Percentiles rank a stretch among this genome's conserved stretches.
Conservation (phyloP, 2,113 vertebrate species). For the Phrynosoma platyrhinos region DNA sequence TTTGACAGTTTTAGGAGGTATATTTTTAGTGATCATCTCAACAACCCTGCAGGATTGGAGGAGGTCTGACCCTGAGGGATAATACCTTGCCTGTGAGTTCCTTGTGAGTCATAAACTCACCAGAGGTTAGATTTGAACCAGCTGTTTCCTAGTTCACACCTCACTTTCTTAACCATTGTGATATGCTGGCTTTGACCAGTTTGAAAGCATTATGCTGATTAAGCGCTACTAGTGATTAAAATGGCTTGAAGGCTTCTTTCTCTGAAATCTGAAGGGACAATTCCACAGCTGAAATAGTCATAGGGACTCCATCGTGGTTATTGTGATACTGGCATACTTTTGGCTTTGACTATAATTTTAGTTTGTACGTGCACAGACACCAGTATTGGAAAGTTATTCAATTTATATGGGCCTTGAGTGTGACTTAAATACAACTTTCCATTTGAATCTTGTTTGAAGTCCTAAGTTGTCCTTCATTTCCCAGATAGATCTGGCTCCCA, state of each 20-base stretch:
- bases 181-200: background rate
- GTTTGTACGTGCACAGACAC: background rate
- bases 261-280: background rate
- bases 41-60: background rate
- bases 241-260: background rate
- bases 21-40: background rate
- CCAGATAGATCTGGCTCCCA: constrained; percentile 6
- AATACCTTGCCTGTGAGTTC: background rate
- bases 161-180: background rate
- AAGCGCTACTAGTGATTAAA: background rate
- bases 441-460: background rate
- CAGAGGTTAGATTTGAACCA: background rate
- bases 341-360: background rate
- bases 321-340: background rate
- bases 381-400: background rate
- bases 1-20: background rate
- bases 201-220: too few species aligned
- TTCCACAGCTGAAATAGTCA: background rate
- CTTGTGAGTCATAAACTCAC: background rate
- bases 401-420: background rate
- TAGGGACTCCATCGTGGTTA: background rate
- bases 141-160: background rate
- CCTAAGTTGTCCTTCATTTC: background rate
- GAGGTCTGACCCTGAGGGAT: background rate
- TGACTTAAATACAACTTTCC: background rate